A percentile compares a stretch with the other conserved stretches of the same genome.
Conservation (phyloP, 2,113 vertebrate genomes). For the Struthio camelus region DNA sequence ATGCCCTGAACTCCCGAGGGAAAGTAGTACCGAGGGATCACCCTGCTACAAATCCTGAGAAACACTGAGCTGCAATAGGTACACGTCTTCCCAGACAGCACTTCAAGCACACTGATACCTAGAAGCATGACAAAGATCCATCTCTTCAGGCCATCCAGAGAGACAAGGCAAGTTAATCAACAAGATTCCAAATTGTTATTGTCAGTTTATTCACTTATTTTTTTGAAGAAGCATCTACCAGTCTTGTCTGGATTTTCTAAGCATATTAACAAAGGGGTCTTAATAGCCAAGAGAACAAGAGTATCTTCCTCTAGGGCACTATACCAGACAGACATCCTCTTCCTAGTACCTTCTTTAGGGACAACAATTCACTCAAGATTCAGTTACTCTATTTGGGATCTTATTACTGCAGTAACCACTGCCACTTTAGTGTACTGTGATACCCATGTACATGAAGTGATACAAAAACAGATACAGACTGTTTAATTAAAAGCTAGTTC, state of each 20-base stretch:
- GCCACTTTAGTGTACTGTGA: fast-evolving
- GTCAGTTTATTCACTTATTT: neutral
- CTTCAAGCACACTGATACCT: neutral
- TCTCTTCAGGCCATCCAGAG: neutral
- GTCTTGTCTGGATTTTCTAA: neutral
- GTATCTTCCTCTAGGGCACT: neutral
- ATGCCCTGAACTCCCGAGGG: neutral
- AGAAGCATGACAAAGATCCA: neutral
- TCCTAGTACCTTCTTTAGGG: neutral
- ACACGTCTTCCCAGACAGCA: neutral
- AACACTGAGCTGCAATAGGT: neutral
- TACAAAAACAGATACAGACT: neutral
- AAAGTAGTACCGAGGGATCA: neutral
- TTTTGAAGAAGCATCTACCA: neutral
- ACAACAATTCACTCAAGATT: neutral
- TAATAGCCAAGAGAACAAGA: neutral
- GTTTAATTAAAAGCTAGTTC: neutral
- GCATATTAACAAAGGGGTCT: neutral
- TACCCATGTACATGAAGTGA: neutral
- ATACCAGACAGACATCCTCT: neutral
- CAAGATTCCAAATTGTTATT: neutral
- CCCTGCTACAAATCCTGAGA: neutral
- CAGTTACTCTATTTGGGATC: neutral
- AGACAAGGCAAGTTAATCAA: neutral
- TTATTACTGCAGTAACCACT: neutral